phyloP scores from a whole-genome alignment of 1,140 invertebrate species.

The Trichomalopsis sarcophagae region DNA sequence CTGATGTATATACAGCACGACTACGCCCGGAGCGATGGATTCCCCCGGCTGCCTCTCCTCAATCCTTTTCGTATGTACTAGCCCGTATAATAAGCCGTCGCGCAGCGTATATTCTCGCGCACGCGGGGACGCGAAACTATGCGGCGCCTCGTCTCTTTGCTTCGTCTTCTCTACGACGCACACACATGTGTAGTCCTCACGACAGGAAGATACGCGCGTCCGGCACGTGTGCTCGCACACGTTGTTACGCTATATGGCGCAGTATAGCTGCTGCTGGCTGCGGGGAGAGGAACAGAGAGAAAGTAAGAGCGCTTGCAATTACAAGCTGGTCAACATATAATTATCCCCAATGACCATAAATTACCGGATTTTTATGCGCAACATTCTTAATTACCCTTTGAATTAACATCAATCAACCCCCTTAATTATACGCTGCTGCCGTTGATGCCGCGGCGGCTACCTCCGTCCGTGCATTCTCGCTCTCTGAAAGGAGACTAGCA shows the following conservation, averaged over 20 bases:
- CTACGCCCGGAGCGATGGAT: conserved; percentile 31
- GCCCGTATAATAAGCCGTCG: conserved; percentile 72
- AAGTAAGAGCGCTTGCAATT: conserved; percentile 69
- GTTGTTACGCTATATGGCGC: not conserved
- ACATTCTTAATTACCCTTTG: conserved; percentile 76
- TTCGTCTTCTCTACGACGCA: not conserved
- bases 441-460: conserved; percentile 62
- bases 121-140: conserved; percentile 49
- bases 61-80: conserved; percentile 65
- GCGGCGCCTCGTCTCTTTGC: conserved; percentile 56
- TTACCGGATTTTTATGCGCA: conserved; percentile 75
- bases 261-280: not conserved
- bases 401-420: conserved; percentile 76
- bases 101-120: conserved; percentile 65
- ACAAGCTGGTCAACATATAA: conserved; percentile 76
- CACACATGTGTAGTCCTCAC: conserved; percentile 24
- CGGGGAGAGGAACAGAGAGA: not conserved
- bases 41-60: not conserved
- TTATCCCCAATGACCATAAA: conserved; percentile 76
- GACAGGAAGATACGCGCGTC: not conserved
- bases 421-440: conserved; percentile 72
- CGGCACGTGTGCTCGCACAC: conserved; percentile 15
- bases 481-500: conserved; percentile 31
- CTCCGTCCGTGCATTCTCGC: conserved; percentile 55
- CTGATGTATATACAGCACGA: not conserved